phyloP scores from a whole-genome alignment of 1,140 invertebrate genomes.

The Mizuhopecten yessoensis region DNA sequence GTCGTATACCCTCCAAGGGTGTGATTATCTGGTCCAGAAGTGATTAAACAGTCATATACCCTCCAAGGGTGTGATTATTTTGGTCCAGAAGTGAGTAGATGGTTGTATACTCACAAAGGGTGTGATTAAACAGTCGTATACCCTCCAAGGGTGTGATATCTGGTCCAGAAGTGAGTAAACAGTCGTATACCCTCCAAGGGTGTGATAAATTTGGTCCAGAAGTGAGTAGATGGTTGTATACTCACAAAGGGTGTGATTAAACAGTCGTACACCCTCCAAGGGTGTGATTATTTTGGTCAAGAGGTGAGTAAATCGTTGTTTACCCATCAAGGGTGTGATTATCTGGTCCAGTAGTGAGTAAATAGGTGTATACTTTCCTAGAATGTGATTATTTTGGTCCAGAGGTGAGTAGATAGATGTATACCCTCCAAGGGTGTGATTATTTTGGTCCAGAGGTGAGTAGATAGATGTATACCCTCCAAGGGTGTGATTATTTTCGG shows the following conservation, averaged over 20 bases:
- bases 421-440: neutral
- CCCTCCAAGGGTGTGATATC: neutral
- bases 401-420: neutral
- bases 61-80: constrained; percentile 16
- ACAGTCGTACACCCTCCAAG: neutral
- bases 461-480: neutral
- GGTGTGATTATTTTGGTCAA: neutral
- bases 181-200: neutral
- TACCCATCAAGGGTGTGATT: neutral
- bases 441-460: neutral
- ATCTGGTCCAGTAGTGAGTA: neutral
- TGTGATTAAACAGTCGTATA: neutral
- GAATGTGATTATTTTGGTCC: neutral
- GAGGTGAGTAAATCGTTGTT: neutral
- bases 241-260: neutral
- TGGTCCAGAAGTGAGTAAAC: neutral
- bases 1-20: neutral
- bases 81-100: neutral
- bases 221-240: neutral
- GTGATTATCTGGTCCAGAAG: neutral
- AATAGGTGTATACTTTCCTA: neutral
- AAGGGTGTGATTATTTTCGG: neutral
- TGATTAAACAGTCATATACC: neutral
- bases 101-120: neutral
- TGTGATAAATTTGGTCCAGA: neutral